Conservation (phyloP, 2,797 vertebrate genomes). For the Alectoris magna region DNA sequence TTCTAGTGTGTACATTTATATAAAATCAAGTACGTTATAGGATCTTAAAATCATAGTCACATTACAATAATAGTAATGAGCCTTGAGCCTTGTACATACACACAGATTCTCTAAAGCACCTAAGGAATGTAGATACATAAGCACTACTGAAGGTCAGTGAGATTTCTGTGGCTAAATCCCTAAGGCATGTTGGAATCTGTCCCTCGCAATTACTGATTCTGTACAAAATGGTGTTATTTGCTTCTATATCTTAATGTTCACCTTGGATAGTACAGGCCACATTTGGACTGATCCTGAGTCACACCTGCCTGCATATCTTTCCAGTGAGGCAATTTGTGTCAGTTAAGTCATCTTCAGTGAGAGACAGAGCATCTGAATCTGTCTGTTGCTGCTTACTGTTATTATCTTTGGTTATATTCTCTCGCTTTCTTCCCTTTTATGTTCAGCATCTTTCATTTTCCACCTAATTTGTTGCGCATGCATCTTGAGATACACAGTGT, state of each 20-base stretch:
- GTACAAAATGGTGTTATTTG: background rate
- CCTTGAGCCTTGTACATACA: background rate
- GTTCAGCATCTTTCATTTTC: background rate
- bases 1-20: background rate
- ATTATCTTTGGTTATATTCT: background rate
- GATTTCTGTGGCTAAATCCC: constrained; percentile 28
- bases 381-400: background rate
- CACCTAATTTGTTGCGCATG: background rate
- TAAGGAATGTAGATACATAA: constrained; percentile 19
- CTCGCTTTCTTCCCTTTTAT: constrained; percentile 4
- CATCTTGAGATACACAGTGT: background rate
- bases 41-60: constrained; percentile 20
- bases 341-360: background rate
- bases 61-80: background rate
- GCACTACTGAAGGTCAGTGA: background rate
- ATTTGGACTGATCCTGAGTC: background rate
- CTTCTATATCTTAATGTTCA: constrained; percentile 1
- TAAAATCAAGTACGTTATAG: background rate
- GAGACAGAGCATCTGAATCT: background rate
- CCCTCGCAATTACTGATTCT: background rate
- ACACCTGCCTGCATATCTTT: constrained; percentile 6
- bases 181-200: background rate
- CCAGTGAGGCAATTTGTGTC: background rate
- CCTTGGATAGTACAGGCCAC: background rate
- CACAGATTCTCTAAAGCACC: background rate